These are phyloP conservation scores for Lepidothrix coronata DNA, from an alignment of 2,113 vertebrate species.

Conservation along the genomic window DNA sequence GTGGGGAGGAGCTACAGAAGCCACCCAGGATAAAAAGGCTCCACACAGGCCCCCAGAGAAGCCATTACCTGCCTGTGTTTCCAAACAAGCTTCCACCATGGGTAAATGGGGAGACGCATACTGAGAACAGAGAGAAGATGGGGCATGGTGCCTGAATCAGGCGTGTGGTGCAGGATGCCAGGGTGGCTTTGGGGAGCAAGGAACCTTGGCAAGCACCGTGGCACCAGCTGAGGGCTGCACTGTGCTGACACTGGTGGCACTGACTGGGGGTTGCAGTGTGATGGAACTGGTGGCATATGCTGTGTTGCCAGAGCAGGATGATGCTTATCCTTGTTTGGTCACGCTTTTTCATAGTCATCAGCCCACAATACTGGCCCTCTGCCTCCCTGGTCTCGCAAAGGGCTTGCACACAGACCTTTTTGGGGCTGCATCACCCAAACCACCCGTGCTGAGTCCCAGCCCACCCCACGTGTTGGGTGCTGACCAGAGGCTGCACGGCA, in stretches of 20 bases:
- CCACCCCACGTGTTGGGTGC: accelerated
- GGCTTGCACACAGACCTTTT: neutral
- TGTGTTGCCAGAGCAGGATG: neutral
- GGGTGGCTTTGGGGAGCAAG: neutral
- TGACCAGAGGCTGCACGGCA: neutral
- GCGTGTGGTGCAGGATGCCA: accelerated
- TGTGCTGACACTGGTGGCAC: neutral
- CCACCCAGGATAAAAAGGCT: conserved; percentile 31
- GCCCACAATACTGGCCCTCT: neutral
- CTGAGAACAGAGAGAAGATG: neutral
- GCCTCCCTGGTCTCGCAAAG: neutral
- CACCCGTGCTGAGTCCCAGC: accelerated
- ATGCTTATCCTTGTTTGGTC: neutral
- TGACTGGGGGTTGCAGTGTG: accelerated
- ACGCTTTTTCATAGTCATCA: neutral
- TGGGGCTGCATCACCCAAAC: neutral
- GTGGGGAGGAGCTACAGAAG: conserved; percentile 30
- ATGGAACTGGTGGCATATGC: neutral
- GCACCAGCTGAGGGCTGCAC: neutral
- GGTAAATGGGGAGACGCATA: accelerated
- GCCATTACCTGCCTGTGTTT: neutral
- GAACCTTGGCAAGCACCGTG: accelerated
- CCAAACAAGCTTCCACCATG: neutral
- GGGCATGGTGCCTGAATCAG: accelerated
- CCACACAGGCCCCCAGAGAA: neutral